Conservation (phyloP, 2,888 invertebrate genomes). For the Temnothorax unifasciatus region DNA sequence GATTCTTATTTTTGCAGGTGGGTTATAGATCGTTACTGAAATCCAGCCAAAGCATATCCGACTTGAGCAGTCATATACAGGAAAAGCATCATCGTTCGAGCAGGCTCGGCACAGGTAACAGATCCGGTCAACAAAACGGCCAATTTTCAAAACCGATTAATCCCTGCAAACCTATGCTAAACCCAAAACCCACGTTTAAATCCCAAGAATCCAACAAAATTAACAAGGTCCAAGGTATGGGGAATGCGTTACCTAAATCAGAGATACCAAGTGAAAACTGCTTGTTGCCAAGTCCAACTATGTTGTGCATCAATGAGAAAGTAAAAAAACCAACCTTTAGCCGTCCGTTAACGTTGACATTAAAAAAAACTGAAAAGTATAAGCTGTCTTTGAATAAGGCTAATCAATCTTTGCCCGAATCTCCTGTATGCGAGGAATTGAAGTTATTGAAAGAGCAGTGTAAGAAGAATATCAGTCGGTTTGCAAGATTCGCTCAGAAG, state of each 20-base stretch:
- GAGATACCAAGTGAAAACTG: constrained; percentile 78
- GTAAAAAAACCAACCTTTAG: constrained; percentile 69
- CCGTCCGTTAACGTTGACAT: constrained; percentile 82
- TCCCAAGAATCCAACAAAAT: constrained; percentile 75
- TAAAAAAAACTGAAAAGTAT: constrained; percentile 85
- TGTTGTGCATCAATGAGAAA: constrained; percentile 81
- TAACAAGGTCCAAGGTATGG: constrained; percentile 82
- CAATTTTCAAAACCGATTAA: constrained; percentile 81
- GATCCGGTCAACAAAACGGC: constrained; percentile 80
- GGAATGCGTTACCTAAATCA: constrained; percentile 79
- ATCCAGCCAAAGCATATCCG: constrained; percentile 95
- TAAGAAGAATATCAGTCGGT: constrained; percentile 84
- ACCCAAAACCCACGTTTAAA: constrained; percentile 81
- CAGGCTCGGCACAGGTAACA: constrained; percentile 83
- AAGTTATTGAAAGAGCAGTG: constrained; percentile 85
- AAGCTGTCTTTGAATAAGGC: constrained; percentile 83
- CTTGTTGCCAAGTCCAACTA: constrained; percentile 82
- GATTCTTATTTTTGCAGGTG: constrained; percentile 87
- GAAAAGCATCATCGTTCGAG: constrained; percentile 86
- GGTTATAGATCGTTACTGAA: constrained; percentile 93
- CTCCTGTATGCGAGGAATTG: constrained; percentile 93
- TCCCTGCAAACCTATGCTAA: constrained; percentile 82
- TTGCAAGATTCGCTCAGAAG: constrained; percentile 86
- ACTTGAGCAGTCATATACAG: constrained; percentile 91
- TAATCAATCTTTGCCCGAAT: constrained; percentile 92